Base-by-base conservation (phyloP, 2,113 vertebrate species). In the Ginglymostoma cirratum region DNA sequence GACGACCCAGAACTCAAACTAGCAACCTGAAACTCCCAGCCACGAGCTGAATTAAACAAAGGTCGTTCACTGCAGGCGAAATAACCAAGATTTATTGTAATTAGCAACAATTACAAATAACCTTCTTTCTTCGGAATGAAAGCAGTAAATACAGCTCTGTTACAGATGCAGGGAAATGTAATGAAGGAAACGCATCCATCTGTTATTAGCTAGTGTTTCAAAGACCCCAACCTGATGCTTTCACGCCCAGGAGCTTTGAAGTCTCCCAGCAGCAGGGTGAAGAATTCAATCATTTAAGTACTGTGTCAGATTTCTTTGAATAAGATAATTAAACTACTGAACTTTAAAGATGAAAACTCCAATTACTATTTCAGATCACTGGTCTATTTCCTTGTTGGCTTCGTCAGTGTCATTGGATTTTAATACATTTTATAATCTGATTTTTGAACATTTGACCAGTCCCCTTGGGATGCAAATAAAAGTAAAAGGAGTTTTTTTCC, bases 81-180 rank as follows among this genome's bases (percentile, higher is more conserved):
- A 66, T 38, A 38, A 92, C 61, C 1, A 45, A 23, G n/a, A 66
- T 61, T 38, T 34, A 38, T 34, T 38, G 89, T 42, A 66, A 93
- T 66, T 93, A 66, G 89, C 89, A 93, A 66, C 89, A 93, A 93
- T 93, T 67, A 66, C 34, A 93, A 93, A 93, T 66, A 38, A 66
- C 19, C 10, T n/a, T 30, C 10, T 2, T 14, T n/a, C 6, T 8
- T 2, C 8, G 61, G 61, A 66, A 0, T 23, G 61, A n/a, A 67
- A 38, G 15, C 55, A 65, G 61, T 1, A 34, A 92, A 67, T 66
- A 0, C 61, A 38, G 55, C 34, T 87, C 45, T 89, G 85, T 24
- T 27, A 87, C 48, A 52, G 6, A 10, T 23, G 8, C 23, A 14
- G 7, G 55, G 80, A 45, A 42, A 80, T 19, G 78, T 42, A n/a